Evolutionary conservation across 1,140 invertebrate genomes (phyloP), one percentile per base, ranked within the genome.

Genomic region (Drosophila tropicalis): DNA sequence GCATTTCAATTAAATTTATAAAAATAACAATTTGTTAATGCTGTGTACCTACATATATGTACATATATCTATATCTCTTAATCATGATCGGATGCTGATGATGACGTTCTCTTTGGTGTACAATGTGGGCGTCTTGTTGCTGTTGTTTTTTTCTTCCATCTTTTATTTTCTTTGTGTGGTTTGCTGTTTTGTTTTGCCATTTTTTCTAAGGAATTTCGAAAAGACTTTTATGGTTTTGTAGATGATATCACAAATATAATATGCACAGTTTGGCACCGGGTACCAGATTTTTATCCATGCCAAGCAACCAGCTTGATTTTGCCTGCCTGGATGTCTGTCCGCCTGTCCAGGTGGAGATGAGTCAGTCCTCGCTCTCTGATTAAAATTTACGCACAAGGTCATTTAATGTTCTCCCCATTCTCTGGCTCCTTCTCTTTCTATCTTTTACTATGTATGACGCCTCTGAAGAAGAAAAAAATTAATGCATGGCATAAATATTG

Each of bases 301-400:
- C 15, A 39, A 58, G 10, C 15, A 22, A 47, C 41, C 15, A 47
- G 41, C 15, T 47, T 47, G 22, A 17, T 22, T 51, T 19, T 51
- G 44, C 44, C 44, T 51, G 44, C 7, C 15, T 65, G 47, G 19
- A 39, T 67, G n/a, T 55, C 76, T 66, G 54, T 65, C 17, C 1
- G 19, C 62, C 17, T 32, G 17, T 64, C 25, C 22, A 7, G 57
- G 44, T 47, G 36, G 44, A 51, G 44, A 51, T 51, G 44, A 51
- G 44, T 51, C 44, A 51, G 44, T 67, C 51, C 47, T 72, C 67
- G 76, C 72, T 67, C 56, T 63, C 66, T 87, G 82, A 86, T 87
- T 86, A 82, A 82, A 82, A 85, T 86, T 82, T 86, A 87, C 75
- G 72, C 79, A 79, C 83, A 86, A 87, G 83, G 82, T 86, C 83